Base-by-base conservation (phyloP, 2,113 vertebrate species). In the Phrynocephalus versicolor region DNA sequence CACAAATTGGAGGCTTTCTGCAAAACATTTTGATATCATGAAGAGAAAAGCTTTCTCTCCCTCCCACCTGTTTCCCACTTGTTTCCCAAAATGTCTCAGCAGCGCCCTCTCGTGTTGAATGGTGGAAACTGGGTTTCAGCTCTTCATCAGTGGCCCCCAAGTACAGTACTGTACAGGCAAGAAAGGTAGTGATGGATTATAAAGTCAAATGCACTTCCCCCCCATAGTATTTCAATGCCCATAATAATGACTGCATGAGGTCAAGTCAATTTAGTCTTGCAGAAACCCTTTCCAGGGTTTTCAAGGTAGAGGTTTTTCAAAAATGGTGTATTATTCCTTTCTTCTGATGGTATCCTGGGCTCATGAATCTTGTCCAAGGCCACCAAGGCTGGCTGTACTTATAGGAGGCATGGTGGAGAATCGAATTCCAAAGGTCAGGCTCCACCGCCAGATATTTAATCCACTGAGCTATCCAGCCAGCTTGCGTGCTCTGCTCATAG, bases 31-130 rank as follows among this genome's bases (percentile, higher is more conserved):
- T 51, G 65, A 81, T 51, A 67, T 69, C 27, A 81, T 81, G 27
- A 2, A 27, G 45, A 75, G 69, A 65, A 64, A 72, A 19, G 71
- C 37, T 33, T 75, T 45, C 25, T 57, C 60, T 64, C 60, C 60
- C 72, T 51, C 72, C 30, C 19, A 39, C 27, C 74, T 55, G 19
- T 55, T 51, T 67, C 3, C 60, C 72, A 30, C 27, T 82, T 67
- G 30, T 55, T 76, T 84, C n/a, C 73, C 82, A 67, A 67, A 67
- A 10, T 84, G 82, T 67, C 62, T 84, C 62, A 84, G 82, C 82
- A 84, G 73, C 73, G 19, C n/a, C 73, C 82, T 77, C 82, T 76
- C 45, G 82, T 83, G 73, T 67, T 55, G 51, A 21, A 33, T 30
- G 4, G 64, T 55, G 82, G 73, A 51, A 76, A 76, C 19, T 45